Evolutionary conservation across 35 echinoderm and acorn worm genomes (phyloP).

Genomic region (Ptychodera flava): DNA sequence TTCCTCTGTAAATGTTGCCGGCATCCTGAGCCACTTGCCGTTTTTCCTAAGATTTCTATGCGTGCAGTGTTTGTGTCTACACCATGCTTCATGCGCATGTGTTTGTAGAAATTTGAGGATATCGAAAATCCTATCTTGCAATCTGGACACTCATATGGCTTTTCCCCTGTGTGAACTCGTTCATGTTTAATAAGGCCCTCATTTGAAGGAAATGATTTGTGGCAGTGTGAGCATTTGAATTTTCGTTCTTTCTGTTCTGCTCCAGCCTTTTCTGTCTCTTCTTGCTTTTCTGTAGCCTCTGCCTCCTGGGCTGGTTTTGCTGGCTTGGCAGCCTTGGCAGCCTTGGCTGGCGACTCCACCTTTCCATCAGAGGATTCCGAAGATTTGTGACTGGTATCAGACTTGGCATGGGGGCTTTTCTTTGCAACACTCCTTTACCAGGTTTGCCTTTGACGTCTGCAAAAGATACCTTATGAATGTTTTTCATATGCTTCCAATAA

Average conservation of each 20-base stretch:
- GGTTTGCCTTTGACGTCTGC: no score
- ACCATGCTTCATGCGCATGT: not conserved
- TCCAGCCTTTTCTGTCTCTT: no score
- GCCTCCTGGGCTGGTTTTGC: no score
- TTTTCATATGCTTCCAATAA: not conserved
- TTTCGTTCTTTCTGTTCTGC: not conserved
- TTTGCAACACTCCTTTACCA: not conserved
- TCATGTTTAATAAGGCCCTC: constrained; percentile 5
- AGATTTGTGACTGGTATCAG: no score
- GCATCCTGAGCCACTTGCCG: not conserved
- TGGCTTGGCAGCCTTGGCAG: no score
- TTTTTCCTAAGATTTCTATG: not conserved
- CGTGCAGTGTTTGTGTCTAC: not conserved
- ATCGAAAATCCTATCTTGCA: not conserved
- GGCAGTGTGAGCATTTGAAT: constrained; percentile 8
- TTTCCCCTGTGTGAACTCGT: constrained; percentile 19
- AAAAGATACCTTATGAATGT: not conserved
- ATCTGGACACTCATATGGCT: not conserved
- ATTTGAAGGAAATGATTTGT: constrained; percentile 19
- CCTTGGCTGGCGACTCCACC: no score
- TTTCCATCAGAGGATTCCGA: no score
- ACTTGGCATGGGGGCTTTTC: not conserved
- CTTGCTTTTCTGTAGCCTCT: no score
- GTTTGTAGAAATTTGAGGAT: not conserved
- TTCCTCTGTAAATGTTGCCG: not conserved